Evolutionary conservation across 2,113 vertebrate species (phyloP).

Genomic region (Puffinus mauretanicus): DNA sequence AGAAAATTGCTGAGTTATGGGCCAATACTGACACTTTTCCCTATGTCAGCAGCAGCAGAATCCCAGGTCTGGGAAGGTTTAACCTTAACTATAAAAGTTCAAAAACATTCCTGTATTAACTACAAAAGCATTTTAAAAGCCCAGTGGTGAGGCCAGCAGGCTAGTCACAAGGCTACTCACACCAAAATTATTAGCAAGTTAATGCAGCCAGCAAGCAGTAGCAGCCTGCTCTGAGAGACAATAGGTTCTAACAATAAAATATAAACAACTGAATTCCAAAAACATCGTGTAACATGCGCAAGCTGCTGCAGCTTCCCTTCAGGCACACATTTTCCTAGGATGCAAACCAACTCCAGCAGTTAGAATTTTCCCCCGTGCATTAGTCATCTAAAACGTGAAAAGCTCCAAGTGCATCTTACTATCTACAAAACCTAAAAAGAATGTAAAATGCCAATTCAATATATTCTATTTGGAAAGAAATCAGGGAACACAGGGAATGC

Average conservation of each 20-base stretch:
- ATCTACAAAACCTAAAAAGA: not conserved
- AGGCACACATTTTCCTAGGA: not conserved
- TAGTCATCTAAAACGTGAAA: not conserved
- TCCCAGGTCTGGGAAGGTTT: not conserved
- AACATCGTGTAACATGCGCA: not conserved
- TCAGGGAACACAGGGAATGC: not conserved
- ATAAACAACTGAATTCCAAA: slow-evolving; percentile 14
- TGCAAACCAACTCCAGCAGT: not conserved
- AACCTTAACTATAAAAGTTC: not conserved
- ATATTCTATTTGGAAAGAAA: not conserved
- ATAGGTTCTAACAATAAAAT: not conserved
- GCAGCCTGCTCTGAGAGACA: slow-evolving; percentile 10
- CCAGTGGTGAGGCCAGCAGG: not conserved
- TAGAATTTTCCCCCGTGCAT: not conserved
- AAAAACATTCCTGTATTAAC: not conserved
- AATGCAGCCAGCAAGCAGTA: slow-evolving; percentile 17
- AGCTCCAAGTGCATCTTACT: not conserved
- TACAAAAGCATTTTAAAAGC: not conserved
- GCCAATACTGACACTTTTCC: not conserved
- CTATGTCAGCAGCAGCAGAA: not conserved
- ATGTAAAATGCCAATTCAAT: not conserved
- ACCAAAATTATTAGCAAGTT: not conserved
- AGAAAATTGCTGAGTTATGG: not conserved
- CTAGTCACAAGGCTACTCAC: not conserved
- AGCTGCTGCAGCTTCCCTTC: slow-evolving; percentile 10